phyloP scores from a whole-genome alignment of 2,113 vertebrate species.

The Neomonachus schauinslandi region DNA sequence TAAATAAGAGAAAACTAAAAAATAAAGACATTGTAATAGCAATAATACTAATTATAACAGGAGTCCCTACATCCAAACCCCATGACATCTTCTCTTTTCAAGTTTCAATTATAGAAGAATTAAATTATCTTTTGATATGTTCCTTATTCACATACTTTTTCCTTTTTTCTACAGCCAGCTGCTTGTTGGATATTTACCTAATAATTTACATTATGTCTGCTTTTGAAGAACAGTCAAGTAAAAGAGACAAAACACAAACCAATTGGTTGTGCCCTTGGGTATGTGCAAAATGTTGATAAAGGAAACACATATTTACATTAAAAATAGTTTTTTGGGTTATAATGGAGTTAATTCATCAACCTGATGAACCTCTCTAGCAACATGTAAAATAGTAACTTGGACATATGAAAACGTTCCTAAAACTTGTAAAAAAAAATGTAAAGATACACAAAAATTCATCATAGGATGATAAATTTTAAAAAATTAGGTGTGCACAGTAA shows the following conservation, averaged over 20 bases:
- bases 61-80: neutral
- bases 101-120: neutral
- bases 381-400: neutral
- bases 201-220: neutral
- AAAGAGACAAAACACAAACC: neutral
- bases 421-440: neutral
- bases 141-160: neutral
- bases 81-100: neutral
- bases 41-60: neutral
- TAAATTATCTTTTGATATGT: constrained; percentile 5
- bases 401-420: neutral
- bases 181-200: neutral
- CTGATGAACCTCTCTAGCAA: neutral
- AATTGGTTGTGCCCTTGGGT: neutral
- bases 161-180: neutral
- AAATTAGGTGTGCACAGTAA: neutral
- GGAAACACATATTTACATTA: neutral
- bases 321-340: neutral
- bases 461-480: neutral
- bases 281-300: neutral
- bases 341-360: neutral
- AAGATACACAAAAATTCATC: neutral
- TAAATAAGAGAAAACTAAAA: neutral
- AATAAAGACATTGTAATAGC: neutral
- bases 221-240: neutral